phyloP scores from a whole-genome alignment of 2,113 vertebrate genomes.

The Apteryx mantelli region DNA sequence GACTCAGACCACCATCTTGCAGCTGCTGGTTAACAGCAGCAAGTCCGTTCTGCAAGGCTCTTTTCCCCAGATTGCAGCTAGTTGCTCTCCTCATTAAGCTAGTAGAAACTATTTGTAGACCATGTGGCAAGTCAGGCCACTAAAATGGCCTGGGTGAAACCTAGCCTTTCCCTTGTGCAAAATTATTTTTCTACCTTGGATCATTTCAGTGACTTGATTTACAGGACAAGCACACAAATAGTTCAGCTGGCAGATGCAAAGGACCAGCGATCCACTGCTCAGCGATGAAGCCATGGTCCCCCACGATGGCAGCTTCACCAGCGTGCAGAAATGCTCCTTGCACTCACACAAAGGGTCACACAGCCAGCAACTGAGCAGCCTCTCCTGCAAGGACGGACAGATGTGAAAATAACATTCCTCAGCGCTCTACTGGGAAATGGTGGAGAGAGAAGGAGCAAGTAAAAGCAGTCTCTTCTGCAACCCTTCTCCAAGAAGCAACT shows the following conservation, averaged over 20 bases:
- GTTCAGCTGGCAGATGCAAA: neutral
- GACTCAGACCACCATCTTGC: no score
- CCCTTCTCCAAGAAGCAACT: neutral
- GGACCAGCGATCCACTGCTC: neutral
- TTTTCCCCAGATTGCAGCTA: neutral
- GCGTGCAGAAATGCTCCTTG: fast-evolving
- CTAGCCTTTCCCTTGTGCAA: fast-evolving
- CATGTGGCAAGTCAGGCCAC: neutral
- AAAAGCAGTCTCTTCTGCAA: neutral
- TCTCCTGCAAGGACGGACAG: neutral
- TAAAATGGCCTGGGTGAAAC: neutral
- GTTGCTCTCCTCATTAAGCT: neutral
- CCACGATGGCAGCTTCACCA: neutral
- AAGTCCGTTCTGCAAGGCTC: neutral
- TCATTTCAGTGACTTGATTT: neutral
- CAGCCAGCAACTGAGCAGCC: neutral
- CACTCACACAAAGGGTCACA: fast-evolving
- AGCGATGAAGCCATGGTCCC: neutral
- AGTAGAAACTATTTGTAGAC: neutral
- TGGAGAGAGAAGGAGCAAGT: neutral
- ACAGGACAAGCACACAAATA: fast-evolving
- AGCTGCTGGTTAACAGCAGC: no score
- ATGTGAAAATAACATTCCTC: neutral
- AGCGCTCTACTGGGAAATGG: neutral
- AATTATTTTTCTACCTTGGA: neutral